phyloP scores from a whole-genome alignment of 2,113 vertebrate species.

The Merops nubicus region DNA sequence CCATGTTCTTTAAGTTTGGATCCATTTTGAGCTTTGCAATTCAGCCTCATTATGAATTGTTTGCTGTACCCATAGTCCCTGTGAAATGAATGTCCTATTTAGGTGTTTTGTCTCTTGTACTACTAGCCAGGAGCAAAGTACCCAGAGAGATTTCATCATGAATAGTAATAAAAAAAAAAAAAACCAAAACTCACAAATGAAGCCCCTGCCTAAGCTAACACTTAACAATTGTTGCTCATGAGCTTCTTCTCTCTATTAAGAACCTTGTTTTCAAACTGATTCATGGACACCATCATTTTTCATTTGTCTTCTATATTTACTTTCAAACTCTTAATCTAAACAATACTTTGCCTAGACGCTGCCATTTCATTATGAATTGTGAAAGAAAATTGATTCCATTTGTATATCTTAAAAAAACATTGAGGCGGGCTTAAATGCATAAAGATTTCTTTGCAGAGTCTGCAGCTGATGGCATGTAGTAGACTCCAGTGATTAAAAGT shows the following conservation, averaged over 20 bases:
- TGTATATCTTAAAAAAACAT: background rate
- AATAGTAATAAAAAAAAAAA: background rate
- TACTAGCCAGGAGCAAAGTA: background rate
- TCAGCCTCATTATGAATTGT: background rate
- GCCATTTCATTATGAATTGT: background rate
- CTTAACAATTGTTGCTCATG: background rate
- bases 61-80: background rate
- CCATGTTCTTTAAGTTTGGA: background rate
- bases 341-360: background rate
- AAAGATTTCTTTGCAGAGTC: background rate
- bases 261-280: background rate
- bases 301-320: background rate
- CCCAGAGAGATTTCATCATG: background rate
- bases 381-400: background rate
- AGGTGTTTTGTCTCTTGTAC: background rate
- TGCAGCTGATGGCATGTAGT: accelerated
- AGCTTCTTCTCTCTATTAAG: background rate
- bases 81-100: background rate
- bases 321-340: background rate
- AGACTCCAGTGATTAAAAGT: background rate
- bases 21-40: background rate
- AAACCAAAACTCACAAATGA: background rate
- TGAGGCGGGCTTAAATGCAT: background rate
- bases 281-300: background rate
- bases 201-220: background rate